Evolutionary conservation across 2,888 invertebrate genomes (phyloP).

Genomic region (Ceriagrion tenellum): DNA sequence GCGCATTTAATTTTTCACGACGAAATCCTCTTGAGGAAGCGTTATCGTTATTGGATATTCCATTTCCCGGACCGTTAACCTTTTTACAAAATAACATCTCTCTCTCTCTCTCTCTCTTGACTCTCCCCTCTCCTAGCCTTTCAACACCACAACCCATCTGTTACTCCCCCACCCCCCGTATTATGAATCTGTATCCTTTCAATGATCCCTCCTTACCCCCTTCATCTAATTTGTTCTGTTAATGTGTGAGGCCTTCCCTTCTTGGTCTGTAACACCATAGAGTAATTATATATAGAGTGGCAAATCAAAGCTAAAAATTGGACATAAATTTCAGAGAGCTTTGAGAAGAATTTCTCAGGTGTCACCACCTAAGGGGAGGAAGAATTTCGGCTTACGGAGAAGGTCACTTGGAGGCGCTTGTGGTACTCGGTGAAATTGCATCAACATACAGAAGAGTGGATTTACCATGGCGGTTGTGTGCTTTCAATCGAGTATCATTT

Average conservation of each 20-base stretch:
- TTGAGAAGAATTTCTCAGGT: too few species aligned
- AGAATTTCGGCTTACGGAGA: too few species aligned
- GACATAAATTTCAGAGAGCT: too few species aligned
- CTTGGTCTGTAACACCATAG: background rate
- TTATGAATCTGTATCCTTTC: background rate
- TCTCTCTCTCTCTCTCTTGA: background rate
- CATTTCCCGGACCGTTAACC: background rate
- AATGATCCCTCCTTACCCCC: background rate
- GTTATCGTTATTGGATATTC: slow-evolving; percentile 7
- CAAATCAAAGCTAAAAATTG: too few species aligned
- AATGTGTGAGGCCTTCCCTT: background rate
- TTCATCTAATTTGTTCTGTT: background rate
- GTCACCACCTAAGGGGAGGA: too few species aligned
- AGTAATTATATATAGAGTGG: too few species aligned
- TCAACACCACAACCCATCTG: too few species aligned
- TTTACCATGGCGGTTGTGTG: too few species aligned
- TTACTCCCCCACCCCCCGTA: background rate
- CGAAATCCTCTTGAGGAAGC: background rate
- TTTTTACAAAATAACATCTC: background rate
- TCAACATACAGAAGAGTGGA: too few species aligned
- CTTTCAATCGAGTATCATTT: too few species aligned
- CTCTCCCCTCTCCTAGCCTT: background rate
- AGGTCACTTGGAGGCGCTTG: too few species aligned
- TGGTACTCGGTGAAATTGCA: too few species aligned
- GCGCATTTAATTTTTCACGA: background rate